These are phyloP conservation scores for Beris chalybata DNA, from an alignment of 2,888 invertebrate species.

Conservation along the genomic window DNA sequence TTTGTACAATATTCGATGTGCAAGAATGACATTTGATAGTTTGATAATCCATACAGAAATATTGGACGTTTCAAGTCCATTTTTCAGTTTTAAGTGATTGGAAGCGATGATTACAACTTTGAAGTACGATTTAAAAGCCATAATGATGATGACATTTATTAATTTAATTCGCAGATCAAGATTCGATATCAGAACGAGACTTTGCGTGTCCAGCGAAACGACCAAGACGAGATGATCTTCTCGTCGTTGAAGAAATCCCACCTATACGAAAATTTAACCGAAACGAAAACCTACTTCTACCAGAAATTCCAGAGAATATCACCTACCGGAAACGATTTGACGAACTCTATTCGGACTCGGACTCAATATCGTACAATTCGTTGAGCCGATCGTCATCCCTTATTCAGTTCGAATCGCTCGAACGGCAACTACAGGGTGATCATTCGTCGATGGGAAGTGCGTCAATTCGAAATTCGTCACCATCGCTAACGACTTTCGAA, in stretches of 20 bases:
- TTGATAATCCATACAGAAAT: too few relatives aligned
- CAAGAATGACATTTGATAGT: too few relatives aligned
- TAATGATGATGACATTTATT: too few relatives aligned
- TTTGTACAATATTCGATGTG: too few relatives aligned
- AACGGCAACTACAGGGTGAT: slow-evolving; percentile 65
- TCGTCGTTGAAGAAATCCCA: slow-evolving; percentile 36
- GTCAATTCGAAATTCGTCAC: slow-evolving; percentile 54
- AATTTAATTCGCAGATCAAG: slow-evolving; percentile 48
- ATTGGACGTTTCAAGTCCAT: too few relatives aligned
- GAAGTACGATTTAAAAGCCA: too few relatives aligned
- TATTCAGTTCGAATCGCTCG: slow-evolving; percentile 82
- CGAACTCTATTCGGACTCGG: slow-evolving; percentile 55
- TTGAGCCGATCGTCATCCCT: slow-evolving; percentile 79
- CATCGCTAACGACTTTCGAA: slow-evolving; percentile 51
- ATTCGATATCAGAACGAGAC: slow-evolving; percentile 67
- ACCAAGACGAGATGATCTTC: slow-evolving; percentile 63
- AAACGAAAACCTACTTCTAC: slow-evolving; percentile 40
- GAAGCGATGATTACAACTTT: too few relatives aligned
- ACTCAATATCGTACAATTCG: slow-evolving; percentile 60
- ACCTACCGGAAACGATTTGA: slow-evolving; percentile 48
- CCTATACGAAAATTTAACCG: slow-evolving; percentile 41
- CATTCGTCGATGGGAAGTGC: slow-evolving; percentile 50
- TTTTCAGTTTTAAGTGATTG: too few relatives aligned
- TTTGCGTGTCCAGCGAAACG: slow-evolving; percentile 75
- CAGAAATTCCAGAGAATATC: slow-evolving; percentile 12